Percentiles rank a stretch among this genome's conserved stretches.
phyloP scores from a whole-genome alignment of 2,888 invertebrate species.

The Ephialtes manifestator region DNA sequence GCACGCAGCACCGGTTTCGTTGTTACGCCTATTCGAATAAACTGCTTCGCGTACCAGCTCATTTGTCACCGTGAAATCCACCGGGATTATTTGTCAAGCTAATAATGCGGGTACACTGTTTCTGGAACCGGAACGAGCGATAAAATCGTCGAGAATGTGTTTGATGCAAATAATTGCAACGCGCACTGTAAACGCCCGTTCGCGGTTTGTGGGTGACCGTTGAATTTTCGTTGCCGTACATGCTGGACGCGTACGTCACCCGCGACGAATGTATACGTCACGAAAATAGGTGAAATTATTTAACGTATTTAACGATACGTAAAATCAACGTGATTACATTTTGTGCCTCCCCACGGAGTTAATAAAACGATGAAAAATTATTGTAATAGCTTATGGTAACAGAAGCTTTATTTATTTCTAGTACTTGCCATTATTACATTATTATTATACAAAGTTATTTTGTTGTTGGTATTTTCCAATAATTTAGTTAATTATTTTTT shows the following conservation, averaged over 20 bases:
- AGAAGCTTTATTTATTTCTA: not conserved
- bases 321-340: conserved; percentile 53
- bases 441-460: no score
- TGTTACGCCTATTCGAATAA: conserved; percentile 80
- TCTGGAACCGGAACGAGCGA: conserved; percentile 73
- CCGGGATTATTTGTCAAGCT: conserved; percentile 84
- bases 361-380: not conserved
- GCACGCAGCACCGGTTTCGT: conserved; percentile 12
- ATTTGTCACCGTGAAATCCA: conserved; percentile 83
- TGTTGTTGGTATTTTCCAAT: no score
- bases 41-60: conserved; percentile 81
- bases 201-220: conserved; percentile 70
- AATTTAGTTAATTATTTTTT: no score
- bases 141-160: conserved; percentile 81
- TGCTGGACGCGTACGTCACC: conserved; percentile 36
- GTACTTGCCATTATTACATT: not conserved
- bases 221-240: conserved; percentile 66
- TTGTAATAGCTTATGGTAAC: not conserved
- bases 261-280: conserved; percentile 49
- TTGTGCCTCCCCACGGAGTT: not conserved
- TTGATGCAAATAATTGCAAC: conserved; percentile 75
- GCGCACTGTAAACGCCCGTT: conserved; percentile 70
- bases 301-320: conserved; percentile 59
- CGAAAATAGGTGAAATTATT: conserved; percentile 63
- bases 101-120: conserved; percentile 82